phyloP scores from a whole-genome alignment of 2,797 vertebrate genomes.

The Gephyroberyx darwinii region DNA sequence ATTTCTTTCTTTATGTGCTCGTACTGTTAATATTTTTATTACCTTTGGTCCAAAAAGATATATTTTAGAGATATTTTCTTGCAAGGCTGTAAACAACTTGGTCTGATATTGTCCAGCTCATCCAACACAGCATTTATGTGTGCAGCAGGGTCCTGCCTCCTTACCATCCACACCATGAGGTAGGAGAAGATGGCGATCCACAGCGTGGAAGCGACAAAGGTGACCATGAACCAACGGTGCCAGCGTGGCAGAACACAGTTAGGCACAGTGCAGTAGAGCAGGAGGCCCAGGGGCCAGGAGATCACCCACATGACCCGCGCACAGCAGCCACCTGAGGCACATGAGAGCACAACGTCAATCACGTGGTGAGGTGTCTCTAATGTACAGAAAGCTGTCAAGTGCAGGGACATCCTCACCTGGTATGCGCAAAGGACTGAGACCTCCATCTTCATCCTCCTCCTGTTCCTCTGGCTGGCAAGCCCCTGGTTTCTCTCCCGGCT shows the following conservation, averaged over 20 bases:
- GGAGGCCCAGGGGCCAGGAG: slow-evolving; percentile 82
- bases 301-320: slow-evolving; percentile 81
- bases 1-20: no score
- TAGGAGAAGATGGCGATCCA: slow-evolving; percentile 88
- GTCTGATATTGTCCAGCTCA: no score
- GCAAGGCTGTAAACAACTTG: no score
- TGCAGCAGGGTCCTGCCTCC: slow-evolving; percentile 13
- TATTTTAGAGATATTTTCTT: no score
- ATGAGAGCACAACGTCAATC: not conserved
- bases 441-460: slow-evolving; percentile 71
- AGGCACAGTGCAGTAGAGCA: slow-evolving; percentile 85
- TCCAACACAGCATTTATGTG: no score
- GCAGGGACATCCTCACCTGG: slow-evolving; percentile 69
- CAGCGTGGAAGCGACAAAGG: slow-evolving; percentile 82
- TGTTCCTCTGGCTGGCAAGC: slow-evolving; percentile 68
- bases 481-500: slow-evolving; percentile 66
- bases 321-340: slow-evolving; percentile 66
- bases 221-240: slow-evolving; percentile 87
- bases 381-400: not conserved
- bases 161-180: slow-evolving; percentile 89
- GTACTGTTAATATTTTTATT: no score
- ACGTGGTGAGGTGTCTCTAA: not conserved
- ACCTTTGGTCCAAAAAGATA: no score
- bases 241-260: slow-evolving; percentile 83
- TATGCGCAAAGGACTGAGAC: slow-evolving; percentile 78